These are phyloP conservation scores for Microtus oregoni DNA, from an alignment of 2,113 vertebrate genomes.

Conservation along the genomic window DNA sequence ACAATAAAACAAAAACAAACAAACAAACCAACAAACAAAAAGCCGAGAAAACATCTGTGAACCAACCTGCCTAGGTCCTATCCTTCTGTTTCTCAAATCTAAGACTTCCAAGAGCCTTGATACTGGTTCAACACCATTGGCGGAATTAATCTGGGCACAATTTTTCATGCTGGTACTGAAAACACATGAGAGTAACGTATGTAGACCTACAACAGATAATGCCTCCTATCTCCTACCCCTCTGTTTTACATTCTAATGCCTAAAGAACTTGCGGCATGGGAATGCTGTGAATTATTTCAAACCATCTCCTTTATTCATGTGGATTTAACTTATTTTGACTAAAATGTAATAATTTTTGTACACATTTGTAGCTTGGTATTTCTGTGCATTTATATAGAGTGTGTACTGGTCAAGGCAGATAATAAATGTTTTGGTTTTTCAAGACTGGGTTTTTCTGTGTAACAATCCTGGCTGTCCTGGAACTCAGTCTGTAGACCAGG, in stretches of 20 bases:
- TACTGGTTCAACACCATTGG: neutral
- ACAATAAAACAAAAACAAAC: too few species aligned
- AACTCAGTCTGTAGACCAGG: too few species aligned
- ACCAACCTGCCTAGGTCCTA: neutral
- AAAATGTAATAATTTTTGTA: too few species aligned
- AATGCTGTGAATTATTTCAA: neutral
- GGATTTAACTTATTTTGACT: too few species aligned
- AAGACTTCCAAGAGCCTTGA: neutral
- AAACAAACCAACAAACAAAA: neutral
- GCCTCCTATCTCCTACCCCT: neutral
- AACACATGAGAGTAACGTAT: neutral
- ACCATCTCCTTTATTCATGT: too few species aligned
- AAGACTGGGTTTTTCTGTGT: too few species aligned
- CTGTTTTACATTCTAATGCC: neutral
- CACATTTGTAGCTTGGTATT: too few species aligned
- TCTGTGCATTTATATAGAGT: too few species aligned
- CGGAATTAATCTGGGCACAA: neutral
- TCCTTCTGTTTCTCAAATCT: neutral
- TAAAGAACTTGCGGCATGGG: neutral
- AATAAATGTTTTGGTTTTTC: neutral
- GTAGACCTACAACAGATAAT: neutral
- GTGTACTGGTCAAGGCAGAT: too few species aligned
- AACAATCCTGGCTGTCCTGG: too few species aligned
- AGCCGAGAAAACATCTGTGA: neutral
- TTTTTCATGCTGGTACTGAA: neutral